phyloP scores from a whole-genome alignment of 2,113 vertebrate genomes.

The Micronycteris hirsuta region DNA sequence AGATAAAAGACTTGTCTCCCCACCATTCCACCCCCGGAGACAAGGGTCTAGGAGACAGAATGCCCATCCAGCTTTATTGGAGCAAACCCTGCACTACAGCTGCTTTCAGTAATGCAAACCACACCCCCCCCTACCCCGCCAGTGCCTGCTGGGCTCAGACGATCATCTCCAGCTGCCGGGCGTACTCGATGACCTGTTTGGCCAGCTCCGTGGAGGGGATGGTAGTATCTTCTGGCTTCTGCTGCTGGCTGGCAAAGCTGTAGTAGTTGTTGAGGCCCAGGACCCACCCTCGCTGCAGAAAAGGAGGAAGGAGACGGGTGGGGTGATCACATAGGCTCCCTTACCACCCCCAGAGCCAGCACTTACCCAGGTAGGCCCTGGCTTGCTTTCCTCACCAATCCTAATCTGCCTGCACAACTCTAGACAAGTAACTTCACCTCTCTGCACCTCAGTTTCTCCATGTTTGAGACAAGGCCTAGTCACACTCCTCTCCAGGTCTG shows the following conservation, averaged over 20 bases:
- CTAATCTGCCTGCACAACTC: neutral
- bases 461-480: neutral
- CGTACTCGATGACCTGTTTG: slow-evolving; percentile 94
- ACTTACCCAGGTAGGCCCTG: neutral
- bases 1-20: neutral
- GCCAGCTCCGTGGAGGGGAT: slow-evolving; percentile 94
- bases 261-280: slow-evolving; percentile 88
- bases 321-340: neutral
- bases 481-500: neutral
- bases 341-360: neutral
- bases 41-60: neutral
- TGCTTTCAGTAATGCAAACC: neutral
- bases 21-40: neutral
- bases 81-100: neutral
- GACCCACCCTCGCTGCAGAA: slow-evolving; percentile 89
- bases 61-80: slow-evolving; percentile 50
- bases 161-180: slow-evolving; percentile 96
- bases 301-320: neutral
- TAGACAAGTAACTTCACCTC: neutral
- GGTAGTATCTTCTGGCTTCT: slow-evolving; percentile 90
- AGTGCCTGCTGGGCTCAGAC: slow-evolving; percentile 78
- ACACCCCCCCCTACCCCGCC: neutral
- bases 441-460: neutral
- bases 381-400: neutral
- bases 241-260: slow-evolving; percentile 91